Base-by-base conservation (phyloP, 2,888 invertebrate genomes). In the Lagria hirta region DNA sequence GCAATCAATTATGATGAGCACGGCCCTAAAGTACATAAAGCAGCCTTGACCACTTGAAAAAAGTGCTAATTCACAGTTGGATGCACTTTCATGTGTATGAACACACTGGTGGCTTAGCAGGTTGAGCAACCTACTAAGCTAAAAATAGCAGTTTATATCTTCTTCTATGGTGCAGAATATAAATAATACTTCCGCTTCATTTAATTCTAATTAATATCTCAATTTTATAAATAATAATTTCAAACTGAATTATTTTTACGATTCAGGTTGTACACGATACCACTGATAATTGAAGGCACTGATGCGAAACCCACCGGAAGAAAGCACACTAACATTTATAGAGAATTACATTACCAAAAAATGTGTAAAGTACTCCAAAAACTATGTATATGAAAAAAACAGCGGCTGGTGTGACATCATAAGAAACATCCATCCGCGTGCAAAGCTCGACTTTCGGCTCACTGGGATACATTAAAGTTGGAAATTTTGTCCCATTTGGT, bases 331-430 rank as follows among this genome's bases (percentile, higher is more conserved):
- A 29, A 8, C 6, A 2, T 28, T 28, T 18, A 6, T 18, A 7
- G 18, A 5, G 18, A 18, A 18, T 18, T 18, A 18, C 18, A 18
- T 81, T 73, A 88, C 89, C 91, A 68, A 88, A 84, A 53, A 90
- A 77, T 49, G 87, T 87, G 68, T 89, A 91, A 43, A 91, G 81
- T 55, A 90, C 80, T 46, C 90, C 91, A 71, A 91, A 88, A 23
- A 86, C 78, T 55, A 86, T 80, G 65, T 84, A 84, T 75, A 85
- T 80, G 48, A 81, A 80, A 69, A 83, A 83, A 50, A 86, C 76
- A 44, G 82, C 72, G 44, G 84, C 81, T 14, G 81, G 75, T 27
- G 80, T 73, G 28, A 83, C 76, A 59, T 85, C 82, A 69, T 84
- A 84, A 63, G 81, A 76, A 60, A 77, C 75, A 65, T 81, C 78